These are phyloP conservation scores for Trachelus troglodyta DNA, from an alignment of 2,888 invertebrate species.

Conservation along the genomic window DNA sequence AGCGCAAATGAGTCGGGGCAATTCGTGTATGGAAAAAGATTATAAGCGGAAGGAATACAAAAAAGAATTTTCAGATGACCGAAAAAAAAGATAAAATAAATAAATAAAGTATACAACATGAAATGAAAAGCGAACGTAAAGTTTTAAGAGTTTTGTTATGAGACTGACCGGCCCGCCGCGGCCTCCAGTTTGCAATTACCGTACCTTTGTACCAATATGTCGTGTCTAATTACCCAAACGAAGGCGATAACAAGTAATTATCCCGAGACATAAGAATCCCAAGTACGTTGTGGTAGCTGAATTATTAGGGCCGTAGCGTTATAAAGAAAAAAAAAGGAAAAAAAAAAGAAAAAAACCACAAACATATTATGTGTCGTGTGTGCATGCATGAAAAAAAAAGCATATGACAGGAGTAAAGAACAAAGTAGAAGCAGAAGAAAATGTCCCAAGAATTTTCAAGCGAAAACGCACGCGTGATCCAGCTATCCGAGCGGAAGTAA, in stretches of 20 bases:
- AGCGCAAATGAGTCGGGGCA: slow-evolving; percentile 54
- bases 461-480: not conserved
- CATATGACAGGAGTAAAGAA: slow-evolving; percentile 16
- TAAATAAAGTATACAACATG: slow-evolving; percentile 22
- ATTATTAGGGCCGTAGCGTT: slow-evolving; percentile 24
- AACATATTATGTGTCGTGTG: slow-evolving; percentile 33
- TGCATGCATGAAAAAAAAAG: slow-evolving; percentile 18
- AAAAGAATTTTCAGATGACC: not conserved
- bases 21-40: slow-evolving; percentile 37
- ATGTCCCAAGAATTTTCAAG: not conserved
- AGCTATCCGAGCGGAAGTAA: not conserved
- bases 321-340: slow-evolving; percentile 23
- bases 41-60: slow-evolving; percentile 14
- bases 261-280: slow-evolving; percentile 10
- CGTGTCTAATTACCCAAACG: slow-evolving; percentile 32
- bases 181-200: slow-evolving; percentile 58
- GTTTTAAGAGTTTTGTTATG: slow-evolving; percentile 57
- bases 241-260: slow-evolving; percentile 12
- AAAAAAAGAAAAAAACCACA: slow-evolving; percentile 18
- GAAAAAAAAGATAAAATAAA: slow-evolving; percentile 15
- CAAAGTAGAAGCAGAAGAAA: slow-evolving; percentile 1
- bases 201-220: slow-evolving; percentile 48
- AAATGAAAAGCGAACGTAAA: slow-evolving; percentile 21
- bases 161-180: slow-evolving; percentile 62
- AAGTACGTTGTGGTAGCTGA: slow-evolving; percentile 33